Percentiles rank a stretch among this genome's conserved stretches.
phyloP scores from a whole-genome alignment of 53 echinoderm and acorn worm genomes.

The Apostichopus leukothele region DNA sequence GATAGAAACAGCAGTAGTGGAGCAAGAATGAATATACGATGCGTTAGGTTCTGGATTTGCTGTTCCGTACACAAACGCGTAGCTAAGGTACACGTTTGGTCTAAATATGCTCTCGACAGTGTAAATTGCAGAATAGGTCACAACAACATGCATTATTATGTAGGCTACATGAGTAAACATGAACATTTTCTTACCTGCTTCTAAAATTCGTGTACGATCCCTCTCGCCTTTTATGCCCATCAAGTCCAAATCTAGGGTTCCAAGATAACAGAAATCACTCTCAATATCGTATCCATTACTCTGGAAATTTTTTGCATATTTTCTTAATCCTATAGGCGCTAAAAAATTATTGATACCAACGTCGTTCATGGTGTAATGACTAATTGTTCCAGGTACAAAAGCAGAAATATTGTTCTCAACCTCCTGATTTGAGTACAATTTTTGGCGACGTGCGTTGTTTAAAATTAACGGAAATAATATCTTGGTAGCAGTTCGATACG shows the following conservation, averaged over 20 bases:
- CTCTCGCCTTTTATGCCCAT: slow-evolving; percentile 80
- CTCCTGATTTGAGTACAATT: slow-evolving; percentile 3
- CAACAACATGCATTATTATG: slow-evolving; percentile 40
- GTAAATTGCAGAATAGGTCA: slow-evolving; percentile 41
- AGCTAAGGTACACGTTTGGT: slow-evolving; percentile 27
- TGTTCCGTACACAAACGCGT: slow-evolving; percentile 35
- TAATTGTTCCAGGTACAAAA: slow-evolving; percentile 35
- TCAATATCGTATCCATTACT: slow-evolving; percentile 98
- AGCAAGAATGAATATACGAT: slow-evolving; percentile 4
- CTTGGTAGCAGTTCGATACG: slow-evolving; percentile 36
- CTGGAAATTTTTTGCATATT: slow-evolving; percentile 88
- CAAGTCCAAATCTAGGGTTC: slow-evolving; percentile 71
- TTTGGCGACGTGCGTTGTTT: neutral
- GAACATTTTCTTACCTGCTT: slow-evolving; percentile 83
- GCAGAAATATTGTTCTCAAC: slow-evolving; percentile 18
- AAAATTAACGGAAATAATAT: slow-evolving; percentile 41
- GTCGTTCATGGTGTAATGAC: slow-evolving; percentile 75
- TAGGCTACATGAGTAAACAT: slow-evolving; percentile 23
- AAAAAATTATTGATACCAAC: slow-evolving; percentile 93
- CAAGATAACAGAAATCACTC: slow-evolving; percentile 80
- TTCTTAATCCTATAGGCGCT: slow-evolving; percentile 88
- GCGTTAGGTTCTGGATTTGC: slow-evolving; percentile 13
- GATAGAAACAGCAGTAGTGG: slow-evolving; percentile 50
- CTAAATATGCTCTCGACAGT: slow-evolving; percentile 20
- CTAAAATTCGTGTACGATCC: slow-evolving; percentile 82